Percentiles rank a stretch among this genome's conserved stretches.
Evolutionary conservation across 2,888 invertebrate genomes (phyloP).

Genomic region (Timema cristinae): DNA sequence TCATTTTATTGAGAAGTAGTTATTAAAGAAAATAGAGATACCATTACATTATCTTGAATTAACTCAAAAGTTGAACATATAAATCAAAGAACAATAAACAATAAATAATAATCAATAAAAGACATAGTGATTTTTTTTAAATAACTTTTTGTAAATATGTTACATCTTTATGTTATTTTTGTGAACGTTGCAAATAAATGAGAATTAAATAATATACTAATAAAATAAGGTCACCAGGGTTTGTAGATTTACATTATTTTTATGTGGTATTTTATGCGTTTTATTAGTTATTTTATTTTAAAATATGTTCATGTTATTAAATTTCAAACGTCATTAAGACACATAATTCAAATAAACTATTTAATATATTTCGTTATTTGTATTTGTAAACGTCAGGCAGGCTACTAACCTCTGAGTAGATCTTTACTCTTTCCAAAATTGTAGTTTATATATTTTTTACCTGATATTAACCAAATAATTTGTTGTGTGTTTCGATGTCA

Average conservation of each 20-base stretch:
- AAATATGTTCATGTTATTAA: too few relatives aligned
- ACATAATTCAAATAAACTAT: too few relatives aligned
- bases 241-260: not conserved
- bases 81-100: not conserved
- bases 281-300: too few relatives aligned
- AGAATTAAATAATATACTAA: not conserved
- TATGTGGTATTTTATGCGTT: too few relatives aligned
- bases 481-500: too few relatives aligned
- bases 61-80: not conserved
- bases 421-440: too few relatives aligned
- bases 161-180: conserved; percentile 11
- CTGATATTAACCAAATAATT: too few relatives aligned
- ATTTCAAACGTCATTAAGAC: too few relatives aligned
- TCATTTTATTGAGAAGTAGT: not conserved
- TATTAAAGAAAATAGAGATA: not conserved
- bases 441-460: too few relatives aligned
- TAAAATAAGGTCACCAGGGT: conserved; percentile 17
- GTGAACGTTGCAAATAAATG: not conserved
- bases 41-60: not conserved
- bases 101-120: not conserved
- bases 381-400: too few relatives aligned
- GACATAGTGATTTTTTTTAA: conserved; percentile 3
- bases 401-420: too few relatives aligned
- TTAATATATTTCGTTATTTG: too few relatives aligned
- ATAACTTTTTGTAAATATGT: conserved; percentile 6